These are phyloP conservation scores for Drosophila prolongata DNA, from an alignment of 2,888 invertebrate genomes.

Conservation along the genomic window DNA sequence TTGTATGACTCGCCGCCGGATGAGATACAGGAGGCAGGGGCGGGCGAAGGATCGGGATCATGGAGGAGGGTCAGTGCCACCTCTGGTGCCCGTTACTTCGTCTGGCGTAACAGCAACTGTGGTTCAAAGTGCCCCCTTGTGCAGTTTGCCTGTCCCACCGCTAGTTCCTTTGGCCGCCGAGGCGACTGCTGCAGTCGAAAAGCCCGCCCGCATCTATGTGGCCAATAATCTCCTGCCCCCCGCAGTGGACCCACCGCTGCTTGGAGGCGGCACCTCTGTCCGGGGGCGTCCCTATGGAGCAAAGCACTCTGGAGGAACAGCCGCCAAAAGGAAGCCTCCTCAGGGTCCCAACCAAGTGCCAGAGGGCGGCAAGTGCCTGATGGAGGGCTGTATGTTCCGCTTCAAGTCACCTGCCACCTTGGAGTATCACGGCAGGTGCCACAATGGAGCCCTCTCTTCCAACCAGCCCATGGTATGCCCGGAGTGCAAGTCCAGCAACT, in stretches of 20 bases:
- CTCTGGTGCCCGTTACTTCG: conserved; percentile 66
- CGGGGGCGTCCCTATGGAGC: conserved; percentile 83
- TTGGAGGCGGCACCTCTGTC: conserved; percentile 75
- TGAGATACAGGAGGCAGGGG: background rate
- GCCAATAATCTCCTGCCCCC: conserved; percentile 81
- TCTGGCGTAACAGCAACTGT: conserved; percentile 7
- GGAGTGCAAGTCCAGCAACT: conserved; percentile 86
- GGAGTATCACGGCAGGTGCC: conserved; percentile 82
- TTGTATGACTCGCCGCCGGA: conserved; percentile 35
- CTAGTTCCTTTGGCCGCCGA: conserved; percentile 48
- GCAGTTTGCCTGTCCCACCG: conserved; percentile 56
- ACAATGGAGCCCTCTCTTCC: conserved; percentile 59
- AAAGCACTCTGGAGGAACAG: conserved; percentile 73
- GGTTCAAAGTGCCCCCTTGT: conserved; percentile 5
- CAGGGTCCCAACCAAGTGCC: conserved; percentile 45
- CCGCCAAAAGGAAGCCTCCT: conserved; percentile 67
- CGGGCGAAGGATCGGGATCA: conserved; percentile 17
- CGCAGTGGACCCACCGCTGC: conserved; percentile 49
- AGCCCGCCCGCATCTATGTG: conserved; percentile 83
- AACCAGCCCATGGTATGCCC: conserved; percentile 86
- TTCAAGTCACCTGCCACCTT: conserved; percentile 80
- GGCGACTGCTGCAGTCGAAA: conserved; percentile 45
- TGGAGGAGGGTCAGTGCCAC: conserved; percentile 57
- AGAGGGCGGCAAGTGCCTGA: conserved; percentile 79
- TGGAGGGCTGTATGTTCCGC: conserved; percentile 82